phyloP scores from a whole-genome alignment of 2,888 invertebrate species.

The Gortyna flavago region DNA sequence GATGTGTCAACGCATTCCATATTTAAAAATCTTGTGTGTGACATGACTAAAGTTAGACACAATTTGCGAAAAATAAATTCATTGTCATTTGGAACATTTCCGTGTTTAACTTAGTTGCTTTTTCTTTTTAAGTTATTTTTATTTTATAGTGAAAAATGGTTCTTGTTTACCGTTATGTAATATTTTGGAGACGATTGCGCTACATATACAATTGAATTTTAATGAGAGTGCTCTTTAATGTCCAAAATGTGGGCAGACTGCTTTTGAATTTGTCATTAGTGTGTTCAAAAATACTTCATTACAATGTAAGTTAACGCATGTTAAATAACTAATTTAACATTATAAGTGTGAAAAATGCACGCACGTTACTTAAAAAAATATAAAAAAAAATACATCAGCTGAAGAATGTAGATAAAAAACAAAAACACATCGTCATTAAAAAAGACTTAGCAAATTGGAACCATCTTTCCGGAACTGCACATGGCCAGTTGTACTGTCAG shows the following conservation, averaged over 20 bases:
- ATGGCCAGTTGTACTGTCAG: neutral
- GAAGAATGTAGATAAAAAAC: slow-evolving; percentile 2
- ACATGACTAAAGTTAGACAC: neutral
- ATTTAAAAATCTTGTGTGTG: neutral
- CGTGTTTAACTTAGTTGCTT: neutral
- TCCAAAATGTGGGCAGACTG: neutral
- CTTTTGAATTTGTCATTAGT: slow-evolving; percentile 13
- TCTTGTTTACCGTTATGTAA: neutral
- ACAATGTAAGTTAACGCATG: slow-evolving; percentile 6
- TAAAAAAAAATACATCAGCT: no score
- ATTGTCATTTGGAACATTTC: neutral
- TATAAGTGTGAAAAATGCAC: neutral
- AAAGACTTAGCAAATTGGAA: slow-evolving; percentile 7
- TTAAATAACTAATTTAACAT: neutral
- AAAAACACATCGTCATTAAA: slow-evolving; percentile 18
- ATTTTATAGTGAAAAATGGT: neutral
- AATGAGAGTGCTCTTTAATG: neutral
- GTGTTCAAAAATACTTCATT: neutral
- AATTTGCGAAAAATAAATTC: neutral
- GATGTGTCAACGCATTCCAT: neutral
- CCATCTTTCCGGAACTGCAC: slow-evolving; percentile 10
- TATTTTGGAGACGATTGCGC: neutral
- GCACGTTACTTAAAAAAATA: neutral
- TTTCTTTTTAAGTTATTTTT: no score
- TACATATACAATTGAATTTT: neutral